phyloP scores from a whole-genome alignment of 2,113 vertebrate genomes.

The Neotragus pygmaeus region DNA sequence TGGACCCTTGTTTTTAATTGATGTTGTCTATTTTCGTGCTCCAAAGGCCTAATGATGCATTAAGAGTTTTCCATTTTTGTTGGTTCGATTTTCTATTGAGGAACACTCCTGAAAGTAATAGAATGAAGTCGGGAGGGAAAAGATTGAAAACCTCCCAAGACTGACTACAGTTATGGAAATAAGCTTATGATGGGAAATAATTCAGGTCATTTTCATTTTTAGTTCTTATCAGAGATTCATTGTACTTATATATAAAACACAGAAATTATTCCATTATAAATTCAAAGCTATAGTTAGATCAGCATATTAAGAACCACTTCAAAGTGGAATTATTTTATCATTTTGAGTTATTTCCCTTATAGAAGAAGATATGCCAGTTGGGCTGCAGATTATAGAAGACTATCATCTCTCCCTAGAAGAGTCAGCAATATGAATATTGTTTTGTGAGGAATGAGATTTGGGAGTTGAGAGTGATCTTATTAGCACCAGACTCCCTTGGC shows the following conservation, averaged over 20 bases:
- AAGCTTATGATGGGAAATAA: conserved; percentile 25
- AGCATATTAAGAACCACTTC: conserved; percentile 56
- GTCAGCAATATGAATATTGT: conserved; percentile 57
- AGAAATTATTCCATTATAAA: conserved; percentile 29
- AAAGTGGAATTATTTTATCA: conserved; percentile 62
- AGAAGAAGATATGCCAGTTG: conserved; percentile 63
- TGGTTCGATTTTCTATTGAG: conserved; percentile 54
- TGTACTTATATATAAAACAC: conserved; percentile 46
- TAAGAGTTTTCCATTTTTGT: conserved; percentile 51
- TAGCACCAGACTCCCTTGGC: conserved; percentile 47
- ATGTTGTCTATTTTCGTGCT: background rate
- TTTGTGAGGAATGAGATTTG: conserved; percentile 63
- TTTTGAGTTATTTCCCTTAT: conserved; percentile 60
- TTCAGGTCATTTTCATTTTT: conserved; percentile 43
- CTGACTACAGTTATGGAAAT: conserved; percentile 43
- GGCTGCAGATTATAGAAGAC: conserved; percentile 59
- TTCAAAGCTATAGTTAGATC: conserved; percentile 58
- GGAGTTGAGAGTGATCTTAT: conserved; percentile 58
- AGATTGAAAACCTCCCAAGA: conserved; percentile 25
- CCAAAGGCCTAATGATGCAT: conserved; percentile 38
- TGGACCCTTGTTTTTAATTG: conserved; percentile 14
- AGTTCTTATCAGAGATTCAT: conserved; percentile 33
- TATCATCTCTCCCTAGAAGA: too few species aligned
- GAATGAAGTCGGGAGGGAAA: background rate
- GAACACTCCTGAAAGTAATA: conserved; percentile 30